Percentiles rank a stretch among this genome's conserved stretches.
Conservation (phyloP, 1,140 invertebrate genomes). For the Oreohelix idahoensis region DNA sequence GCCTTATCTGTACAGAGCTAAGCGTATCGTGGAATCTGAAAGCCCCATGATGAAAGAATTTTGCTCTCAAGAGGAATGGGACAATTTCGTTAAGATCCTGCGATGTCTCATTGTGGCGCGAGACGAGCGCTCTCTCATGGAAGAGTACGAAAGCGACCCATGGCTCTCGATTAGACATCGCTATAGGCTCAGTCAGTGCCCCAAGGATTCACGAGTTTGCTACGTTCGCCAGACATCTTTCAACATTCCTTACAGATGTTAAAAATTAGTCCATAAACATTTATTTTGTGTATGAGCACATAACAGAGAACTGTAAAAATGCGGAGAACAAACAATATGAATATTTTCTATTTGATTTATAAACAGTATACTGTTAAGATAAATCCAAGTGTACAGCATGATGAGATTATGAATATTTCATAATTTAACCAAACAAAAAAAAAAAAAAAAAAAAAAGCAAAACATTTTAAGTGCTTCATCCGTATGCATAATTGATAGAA, state of each 20-base stretch:
- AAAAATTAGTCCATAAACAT: not conserved
- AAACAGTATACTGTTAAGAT: no score
- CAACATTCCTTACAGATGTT: constrained; percentile 42
- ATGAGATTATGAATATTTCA: no score
- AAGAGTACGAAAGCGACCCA: constrained; percentile 59
- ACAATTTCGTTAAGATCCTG: constrained; percentile 32
- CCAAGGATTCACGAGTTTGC: constrained; percentile 36
- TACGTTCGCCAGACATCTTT: constrained; percentile 45
- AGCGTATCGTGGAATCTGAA: constrained; percentile 45
- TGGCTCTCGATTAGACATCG: constrained; percentile 51
- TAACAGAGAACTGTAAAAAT: no score
- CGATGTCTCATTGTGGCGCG: constrained; percentile 42
- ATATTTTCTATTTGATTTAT: not conserved
- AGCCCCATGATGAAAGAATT: constrained; percentile 48
- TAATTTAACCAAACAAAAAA: no score
- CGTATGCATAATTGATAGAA: no score
- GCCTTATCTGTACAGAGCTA: constrained; percentile 42
- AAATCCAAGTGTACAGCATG: no score
- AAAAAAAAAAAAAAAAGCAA: no score
- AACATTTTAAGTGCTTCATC: no score
- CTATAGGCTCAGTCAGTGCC: constrained; percentile 44
- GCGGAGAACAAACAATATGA: not conserved
- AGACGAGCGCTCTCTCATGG: constrained; percentile 46
- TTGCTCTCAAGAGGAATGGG: constrained; percentile 47
- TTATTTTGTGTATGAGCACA: no score